Evolutionary conservation across 2,113 vertebrate genomes (phyloP).

Genomic region (Castor canadensis): DNA sequence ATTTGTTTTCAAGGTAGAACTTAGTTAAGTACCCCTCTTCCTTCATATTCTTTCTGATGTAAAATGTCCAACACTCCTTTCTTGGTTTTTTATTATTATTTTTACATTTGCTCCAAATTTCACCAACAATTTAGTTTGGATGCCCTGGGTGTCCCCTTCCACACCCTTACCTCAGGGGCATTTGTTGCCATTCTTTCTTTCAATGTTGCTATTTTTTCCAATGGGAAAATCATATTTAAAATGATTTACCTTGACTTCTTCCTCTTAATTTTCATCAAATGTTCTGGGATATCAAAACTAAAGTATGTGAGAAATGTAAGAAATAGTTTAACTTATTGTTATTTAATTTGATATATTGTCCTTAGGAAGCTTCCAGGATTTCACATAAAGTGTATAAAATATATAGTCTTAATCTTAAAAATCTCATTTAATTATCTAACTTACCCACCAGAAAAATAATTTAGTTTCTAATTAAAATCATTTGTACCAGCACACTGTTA

Average conservation of each 20-base stretch:
- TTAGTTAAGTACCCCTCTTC: not conserved
- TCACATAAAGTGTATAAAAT: not conserved
- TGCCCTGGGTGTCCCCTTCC: not conserved
- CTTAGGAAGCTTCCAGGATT: not conserved
- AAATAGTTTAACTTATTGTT: not conserved
- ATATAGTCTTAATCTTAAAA: not conserved
- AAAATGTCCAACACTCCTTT: not conserved
- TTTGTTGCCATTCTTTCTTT: not conserved
- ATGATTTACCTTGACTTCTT: not conserved
- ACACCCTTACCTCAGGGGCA: not conserved
- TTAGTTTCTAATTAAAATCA: conserved; percentile 1
- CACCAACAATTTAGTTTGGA: not conserved
- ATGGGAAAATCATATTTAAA: not conserved
- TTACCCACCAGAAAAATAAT: not conserved
- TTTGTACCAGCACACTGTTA: not conserved
- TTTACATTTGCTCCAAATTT: not conserved
- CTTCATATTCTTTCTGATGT: not conserved
- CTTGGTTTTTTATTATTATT: not conserved
- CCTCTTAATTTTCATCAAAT: not conserved
- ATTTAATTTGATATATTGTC: not conserved
- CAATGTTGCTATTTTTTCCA: not conserved
- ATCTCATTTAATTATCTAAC: not conserved
- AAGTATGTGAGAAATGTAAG: not conserved
- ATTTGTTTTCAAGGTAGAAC: not conserved
- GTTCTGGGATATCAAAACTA: not conserved